These are phyloP conservation scores for Automeris io DNA, from an alignment of 2,888 invertebrate species.

Conservation along the genomic window DNA sequence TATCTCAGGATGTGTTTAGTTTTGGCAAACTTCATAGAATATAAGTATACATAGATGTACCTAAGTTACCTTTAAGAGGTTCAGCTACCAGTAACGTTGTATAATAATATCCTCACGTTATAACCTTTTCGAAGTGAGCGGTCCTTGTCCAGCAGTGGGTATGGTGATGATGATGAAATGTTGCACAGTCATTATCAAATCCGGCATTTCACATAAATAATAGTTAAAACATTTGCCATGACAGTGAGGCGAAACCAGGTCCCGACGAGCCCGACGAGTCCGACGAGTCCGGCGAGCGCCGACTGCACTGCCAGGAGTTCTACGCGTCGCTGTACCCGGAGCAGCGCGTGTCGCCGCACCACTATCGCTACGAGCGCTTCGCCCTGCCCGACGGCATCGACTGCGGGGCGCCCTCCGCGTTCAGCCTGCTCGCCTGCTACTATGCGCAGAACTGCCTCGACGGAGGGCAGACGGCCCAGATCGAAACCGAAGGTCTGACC, in stretches of 20 bases:
- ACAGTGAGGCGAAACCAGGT: constrained; percentile 23
- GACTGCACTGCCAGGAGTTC: constrained; percentile 49
- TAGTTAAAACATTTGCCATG: too few species aligned
- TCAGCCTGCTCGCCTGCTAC: constrained; percentile 45
- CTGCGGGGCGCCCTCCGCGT: constrained; percentile 24
- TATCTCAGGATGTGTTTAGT: too few species aligned
- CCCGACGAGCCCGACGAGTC: constrained; percentile 19
- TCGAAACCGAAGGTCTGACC: constrained; percentile 35
- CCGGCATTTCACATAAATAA: too few species aligned
- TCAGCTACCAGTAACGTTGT: too few species aligned
- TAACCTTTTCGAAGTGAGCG: too few species aligned
- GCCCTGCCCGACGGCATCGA: constrained; percentile 31
- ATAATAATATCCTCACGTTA: too few species aligned
- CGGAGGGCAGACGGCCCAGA: constrained; percentile 20
- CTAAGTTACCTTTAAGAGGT: too few species aligned
- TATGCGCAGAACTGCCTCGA: constrained; percentile 48
- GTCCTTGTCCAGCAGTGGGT: too few species aligned
- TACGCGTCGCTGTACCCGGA: constrained; percentile 50
- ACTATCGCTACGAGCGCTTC: constrained; percentile 54
- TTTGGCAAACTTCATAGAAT: too few species aligned
- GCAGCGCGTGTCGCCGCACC: constrained; percentile 22
- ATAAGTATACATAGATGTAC: too few species aligned
- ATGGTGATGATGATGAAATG: too few species aligned
- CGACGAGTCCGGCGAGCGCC: constrained; percentile 22
- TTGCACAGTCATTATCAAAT: too few species aligned